A percentile compares a stretch with the other conserved stretches of the same genome.
Conservation (phyloP, 1,140 invertebrate species). For the Drosophila obscura region DNA sequence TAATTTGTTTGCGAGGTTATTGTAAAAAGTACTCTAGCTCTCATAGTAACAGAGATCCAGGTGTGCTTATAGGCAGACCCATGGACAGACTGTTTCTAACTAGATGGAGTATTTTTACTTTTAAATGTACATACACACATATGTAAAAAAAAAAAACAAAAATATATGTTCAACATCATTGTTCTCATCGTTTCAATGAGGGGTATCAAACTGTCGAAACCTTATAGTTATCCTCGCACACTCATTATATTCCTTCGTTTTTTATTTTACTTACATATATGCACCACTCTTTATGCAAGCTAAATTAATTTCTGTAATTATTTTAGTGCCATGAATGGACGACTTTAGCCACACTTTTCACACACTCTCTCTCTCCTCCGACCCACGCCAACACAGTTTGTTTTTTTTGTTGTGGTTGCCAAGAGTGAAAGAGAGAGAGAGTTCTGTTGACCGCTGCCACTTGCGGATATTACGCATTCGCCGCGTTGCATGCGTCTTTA, state of each 20-base stretch:
- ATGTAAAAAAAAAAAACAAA: no score
- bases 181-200: neutral
- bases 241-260: slow-evolving; percentile 5
- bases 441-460: slow-evolving; percentile 23
- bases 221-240: neutral
- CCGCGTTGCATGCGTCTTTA: slow-evolving; percentile 62
- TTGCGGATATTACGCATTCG: slow-evolving; percentile 56
- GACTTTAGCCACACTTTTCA: slow-evolving; percentile 52
- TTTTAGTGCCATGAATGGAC: slow-evolving; percentile 67
- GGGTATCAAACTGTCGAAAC: slow-evolving; percentile 7
- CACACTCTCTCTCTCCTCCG: slow-evolving; percentile 6
- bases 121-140: no score
- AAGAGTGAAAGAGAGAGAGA: neutral
- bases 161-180: no score
- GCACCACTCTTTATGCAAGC: slow-evolving; percentile 66
- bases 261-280: slow-evolving; percentile 11
- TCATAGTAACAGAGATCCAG: no score
- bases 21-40: no score
- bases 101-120: no score
- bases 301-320: slow-evolving; percentile 81
- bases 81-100: neutral
- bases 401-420: neutral
- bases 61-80: neutral
- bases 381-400: neutral
- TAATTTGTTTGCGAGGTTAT: no score